phyloP scores from a whole-genome alignment of 2,113 vertebrate genomes.

The Anser cygnoides region DNA sequence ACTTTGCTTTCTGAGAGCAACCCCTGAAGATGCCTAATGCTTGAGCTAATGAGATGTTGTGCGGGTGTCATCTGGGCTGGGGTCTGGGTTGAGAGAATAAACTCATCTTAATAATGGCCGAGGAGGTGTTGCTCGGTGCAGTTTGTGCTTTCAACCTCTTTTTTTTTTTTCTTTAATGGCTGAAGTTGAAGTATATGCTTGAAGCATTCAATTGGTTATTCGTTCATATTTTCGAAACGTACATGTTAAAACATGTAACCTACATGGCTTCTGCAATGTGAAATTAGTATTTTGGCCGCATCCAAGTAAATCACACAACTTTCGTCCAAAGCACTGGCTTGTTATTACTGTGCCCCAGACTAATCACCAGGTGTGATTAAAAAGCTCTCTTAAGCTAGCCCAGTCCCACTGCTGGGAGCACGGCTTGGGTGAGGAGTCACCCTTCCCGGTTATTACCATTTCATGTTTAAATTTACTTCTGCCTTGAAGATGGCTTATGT shows the following conservation, averaged over 20 bases:
- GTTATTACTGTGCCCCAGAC: background rate
- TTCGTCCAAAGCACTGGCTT: background rate
- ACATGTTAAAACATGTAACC: background rate
- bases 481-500: background rate
- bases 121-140: background rate
- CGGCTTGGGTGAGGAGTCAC: background rate
- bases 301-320: background rate
- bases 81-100: background rate
- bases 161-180: background rate
- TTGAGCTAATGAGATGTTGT: background rate
- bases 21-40: background rate
- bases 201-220: background rate
- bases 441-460: background rate
- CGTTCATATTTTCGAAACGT: background rate
- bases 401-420: background rate
- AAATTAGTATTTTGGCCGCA: background rate
- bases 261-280: background rate
- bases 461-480: background rate
- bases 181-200: background rate
- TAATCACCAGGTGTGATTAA: background rate
- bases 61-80: background rate
- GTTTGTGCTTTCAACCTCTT: background rate
- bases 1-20: background rate
- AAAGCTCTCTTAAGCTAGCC: background rate
- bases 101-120: background rate